Evolutionary conservation across 2,797 vertebrate species (phyloP), one percentile per base, ranked within the genome.

Genomic region (Tenualosa thibaudeaui): DNA sequence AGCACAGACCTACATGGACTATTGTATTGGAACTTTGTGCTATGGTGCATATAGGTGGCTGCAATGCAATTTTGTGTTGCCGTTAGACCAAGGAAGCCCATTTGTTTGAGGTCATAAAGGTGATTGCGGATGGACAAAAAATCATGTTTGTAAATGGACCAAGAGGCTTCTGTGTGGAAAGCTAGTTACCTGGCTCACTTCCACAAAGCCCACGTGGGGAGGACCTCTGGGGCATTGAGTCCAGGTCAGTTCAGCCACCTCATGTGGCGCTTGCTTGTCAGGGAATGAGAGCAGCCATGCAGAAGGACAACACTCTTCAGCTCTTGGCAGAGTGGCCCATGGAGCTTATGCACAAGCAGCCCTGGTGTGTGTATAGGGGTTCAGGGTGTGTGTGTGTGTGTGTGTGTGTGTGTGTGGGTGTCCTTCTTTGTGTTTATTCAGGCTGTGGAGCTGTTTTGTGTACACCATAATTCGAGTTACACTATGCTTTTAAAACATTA

Each of bases 201-300:
- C 31, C 24, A 71, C 65, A 37, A 37, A 40, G 65, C 65, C 65
- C 65, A 71, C 9, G 31, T 13, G 13, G 10, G 31, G 3, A 71
- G 65, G 65, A 71, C 65, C 65, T 71, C 65, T 71, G 10, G 65
- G 65, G 31, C 26, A 6, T 9, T 31, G 24, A 40, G 26, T 71
- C 65, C 65, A 71, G 15, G 65, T 3, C 31, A 40, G 65, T 40
- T 71, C 26, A 40, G 65, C 12, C 3, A 31, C 10, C 65, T 40
- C 65, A 71, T 71, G 65, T 71, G 65, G 65, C 65, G 65, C 65
- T 31, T 9, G 65, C 65, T 71, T 71, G 65, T 71, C 65, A 71
- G 65, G 26, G 24, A 71, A 40, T 12, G 26, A 40, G 65, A 24
- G 26, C 65, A 71, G 26, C 65, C 65, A 71, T 71, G 65, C 65